Base-by-base conservation (phyloP, 2,797 vertebrate genomes). In the Anabacerthia variegaticeps region DNA sequence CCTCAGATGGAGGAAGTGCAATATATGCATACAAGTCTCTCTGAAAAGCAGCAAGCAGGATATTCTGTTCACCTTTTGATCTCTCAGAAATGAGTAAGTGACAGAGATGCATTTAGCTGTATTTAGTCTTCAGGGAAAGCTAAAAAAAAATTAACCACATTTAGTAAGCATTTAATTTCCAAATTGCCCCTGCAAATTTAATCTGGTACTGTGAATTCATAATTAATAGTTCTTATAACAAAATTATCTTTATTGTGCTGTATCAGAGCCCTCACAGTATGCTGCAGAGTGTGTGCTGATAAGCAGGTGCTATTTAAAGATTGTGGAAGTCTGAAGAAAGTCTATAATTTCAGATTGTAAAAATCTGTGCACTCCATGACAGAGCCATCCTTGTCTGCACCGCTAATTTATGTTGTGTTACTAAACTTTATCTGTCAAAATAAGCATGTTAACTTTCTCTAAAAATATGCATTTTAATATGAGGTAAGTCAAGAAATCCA, bases 261-360 rank as follows among this genome's bases (percentile, higher is more conserved):
- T 85, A 88, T 92, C 66, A 78, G 84, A 81, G 21, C 19, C 28
- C 58, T 91, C 74, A 24, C n/a, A 77, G 34, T n/a, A 41, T 74
- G 63, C 22, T 86, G n/a, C 34, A 61, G 51, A 67, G 20, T 21
- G 21, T 39, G n/a, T 62, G 56, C 41, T 89, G 87, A 88, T 88
- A 96, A 92, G 46, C 81, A 95, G 86, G 82, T 92, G 75, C 58
- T 85, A 89, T 85, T 78, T 68, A 85, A 88, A 91, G 76, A 89
- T 80, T 79, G 72, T 58, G 49, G 27, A 89, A 87, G 14, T 87
- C 75, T 90, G 63, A 87, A 48, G 39, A n/a, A 85, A 59, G 22
- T 51, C 30, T 87, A 12, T 43, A 32, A 78, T 71, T 83, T 91
- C 4, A 83, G 27, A 39, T 6, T 77, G 11, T 36, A 68, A 87